These are phyloP conservation scores for Orcinus orca DNA, from an alignment of 2,113 vertebrate genomes.

Conservation along the genomic window DNA sequence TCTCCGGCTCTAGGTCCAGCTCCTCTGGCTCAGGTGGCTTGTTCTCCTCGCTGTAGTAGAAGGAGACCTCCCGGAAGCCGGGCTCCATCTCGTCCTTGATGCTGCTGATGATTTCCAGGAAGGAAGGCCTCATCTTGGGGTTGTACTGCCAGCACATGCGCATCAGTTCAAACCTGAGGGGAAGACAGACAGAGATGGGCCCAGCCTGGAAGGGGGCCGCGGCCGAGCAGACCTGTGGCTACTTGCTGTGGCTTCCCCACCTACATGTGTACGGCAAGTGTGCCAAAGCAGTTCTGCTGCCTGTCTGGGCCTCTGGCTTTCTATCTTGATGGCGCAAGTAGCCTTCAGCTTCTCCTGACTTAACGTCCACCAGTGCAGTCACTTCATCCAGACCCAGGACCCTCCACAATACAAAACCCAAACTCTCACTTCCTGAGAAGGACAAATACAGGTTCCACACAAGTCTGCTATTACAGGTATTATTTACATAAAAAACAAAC, in stretches of 20 bases:
- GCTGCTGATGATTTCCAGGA: constrained; percentile 97
- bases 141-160: constrained; percentile 99
- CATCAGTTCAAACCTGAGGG: constrained; percentile 95
- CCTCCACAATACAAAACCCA: accelerated
- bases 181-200: background rate
- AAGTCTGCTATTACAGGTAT: background rate
- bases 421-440: background rate
- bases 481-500: background rate
- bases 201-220: accelerated
- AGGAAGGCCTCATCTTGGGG: constrained; percentile 96
- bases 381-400: background rate
- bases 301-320: background rate
- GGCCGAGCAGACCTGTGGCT: background rate
- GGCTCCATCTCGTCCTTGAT: constrained; percentile 96
- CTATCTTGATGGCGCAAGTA: accelerated
- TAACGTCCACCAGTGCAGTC: accelerated
- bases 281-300: accelerated
- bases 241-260: background rate
- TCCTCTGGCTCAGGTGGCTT: constrained; percentile 96
- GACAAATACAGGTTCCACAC: background rate
- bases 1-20: constrained; percentile 95
- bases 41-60: constrained; percentile 99
- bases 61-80: constrained; percentile 94
- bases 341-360: background rate
- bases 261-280: accelerated